These are phyloP conservation scores for Drosophila serrata DNA, from an alignment of 1,140 invertebrate genomes.

Conservation along the genomic window DNA sequence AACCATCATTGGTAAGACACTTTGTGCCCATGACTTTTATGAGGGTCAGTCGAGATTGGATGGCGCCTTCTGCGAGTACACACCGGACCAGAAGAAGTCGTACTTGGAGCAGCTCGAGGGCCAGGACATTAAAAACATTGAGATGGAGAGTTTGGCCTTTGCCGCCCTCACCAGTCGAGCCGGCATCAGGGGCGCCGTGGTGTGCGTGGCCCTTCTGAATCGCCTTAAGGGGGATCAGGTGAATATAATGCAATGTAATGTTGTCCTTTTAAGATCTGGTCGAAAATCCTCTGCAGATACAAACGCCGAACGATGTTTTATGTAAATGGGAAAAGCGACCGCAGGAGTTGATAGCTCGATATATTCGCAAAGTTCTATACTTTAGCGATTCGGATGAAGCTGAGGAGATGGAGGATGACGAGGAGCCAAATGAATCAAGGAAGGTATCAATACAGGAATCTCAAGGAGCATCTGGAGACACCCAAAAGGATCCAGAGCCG, in stretches of 20 bases:
- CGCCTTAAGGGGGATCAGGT: conserved; percentile 95
- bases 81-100: conserved; percentile 92
- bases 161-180: conserved; percentile 96
- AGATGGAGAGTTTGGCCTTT: conserved; percentile 96
- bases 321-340: conserved; percentile 42
- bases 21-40: conserved; percentile 98
- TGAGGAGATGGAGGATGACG: not conserved
- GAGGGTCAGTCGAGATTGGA: conserved; percentile 93
- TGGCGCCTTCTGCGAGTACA: conserved; percentile 98
- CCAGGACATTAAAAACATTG: conserved; percentile 96
- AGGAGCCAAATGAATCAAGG: not conserved
- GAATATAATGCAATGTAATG: not conserved
- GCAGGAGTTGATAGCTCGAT: conserved; percentile 36
- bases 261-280: not conserved
- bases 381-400: conserved; percentile 3
- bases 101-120: conserved; percentile 91
- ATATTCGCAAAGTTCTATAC: conserved; percentile 48
- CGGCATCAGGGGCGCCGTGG: conserved; percentile 92
- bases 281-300: conserved; percentile 23
- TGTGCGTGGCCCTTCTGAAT: conserved; percentile 96
- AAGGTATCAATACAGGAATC: not conserved
- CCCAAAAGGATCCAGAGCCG: not conserved
- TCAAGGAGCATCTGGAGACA: conserved; percentile 15
- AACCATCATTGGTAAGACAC: conserved; percentile 94
- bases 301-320: not conserved